phyloP scores from a whole-genome alignment of 2,113 vertebrate genomes.

The Cepphus grylle region DNA sequence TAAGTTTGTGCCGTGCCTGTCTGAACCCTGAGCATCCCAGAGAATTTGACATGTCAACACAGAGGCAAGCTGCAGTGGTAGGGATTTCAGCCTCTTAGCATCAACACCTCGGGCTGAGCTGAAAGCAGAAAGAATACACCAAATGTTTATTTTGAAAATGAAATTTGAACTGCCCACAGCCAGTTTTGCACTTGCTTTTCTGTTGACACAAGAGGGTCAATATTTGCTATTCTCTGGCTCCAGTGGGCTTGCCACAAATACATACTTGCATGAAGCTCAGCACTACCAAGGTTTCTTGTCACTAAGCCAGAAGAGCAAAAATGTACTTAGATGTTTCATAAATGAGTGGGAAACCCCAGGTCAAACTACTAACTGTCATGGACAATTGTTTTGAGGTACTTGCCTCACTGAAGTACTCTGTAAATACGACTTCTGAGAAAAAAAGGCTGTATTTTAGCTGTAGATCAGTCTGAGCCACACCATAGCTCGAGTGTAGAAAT shows the following conservation, averaged over 20 bases:
- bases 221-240: neutral
- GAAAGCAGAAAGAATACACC: neutral
- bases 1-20: neutral
- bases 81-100: neutral
- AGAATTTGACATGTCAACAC: neutral
- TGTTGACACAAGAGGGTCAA: neutral
- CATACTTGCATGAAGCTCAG: neutral
- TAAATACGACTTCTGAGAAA: neutral
- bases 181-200: constrained; percentile 1
- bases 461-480: neutral
- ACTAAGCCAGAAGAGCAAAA: neutral
- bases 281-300: neutral
- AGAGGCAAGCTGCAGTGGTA: neutral
- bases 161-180: neutral
- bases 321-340: neutral
- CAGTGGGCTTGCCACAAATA: neutral
- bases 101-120: accelerated
- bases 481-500: neutral
- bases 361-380: neutral
- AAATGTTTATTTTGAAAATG: neutral
- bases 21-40: neutral
- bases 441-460: neutral
- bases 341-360: neutral
- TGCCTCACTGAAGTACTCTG: neutral
- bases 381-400: neutral